phyloP scores from a whole-genome alignment of 92 coral and sea anemone species.

The Paragorgia papillata region DNA sequence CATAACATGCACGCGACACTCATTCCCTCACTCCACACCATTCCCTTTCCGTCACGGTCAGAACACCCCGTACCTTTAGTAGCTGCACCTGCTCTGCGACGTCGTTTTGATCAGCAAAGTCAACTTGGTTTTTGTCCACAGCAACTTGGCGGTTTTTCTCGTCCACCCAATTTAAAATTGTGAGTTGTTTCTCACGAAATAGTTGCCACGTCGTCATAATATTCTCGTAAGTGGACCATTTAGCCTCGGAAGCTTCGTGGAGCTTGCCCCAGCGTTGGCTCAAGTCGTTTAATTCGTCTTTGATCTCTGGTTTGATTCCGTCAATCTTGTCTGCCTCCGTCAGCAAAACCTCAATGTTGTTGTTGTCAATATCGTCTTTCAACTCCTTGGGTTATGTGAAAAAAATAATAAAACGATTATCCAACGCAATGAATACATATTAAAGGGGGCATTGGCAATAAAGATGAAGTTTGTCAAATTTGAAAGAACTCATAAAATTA shows the following conservation, averaged over 20 bases:
- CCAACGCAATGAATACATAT: neutral
- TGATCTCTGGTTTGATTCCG: conserved; percentile 61
- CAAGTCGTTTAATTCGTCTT: conserved; percentile 57
- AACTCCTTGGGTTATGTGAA: conserved; percentile 47
- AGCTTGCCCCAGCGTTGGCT: conserved; percentile 81
- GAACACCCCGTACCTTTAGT: conserved; percentile 55
- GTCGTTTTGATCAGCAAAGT: conserved; percentile 72
- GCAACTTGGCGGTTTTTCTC: conserved; percentile 61
- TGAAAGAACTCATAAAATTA: too few species aligned
- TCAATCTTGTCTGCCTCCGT: conserved; percentile 65
- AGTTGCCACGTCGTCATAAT: conserved; percentile 66
- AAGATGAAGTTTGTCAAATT: too few species aligned
- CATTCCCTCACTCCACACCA: too few species aligned
- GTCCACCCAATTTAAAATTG: conserved; percentile 64
- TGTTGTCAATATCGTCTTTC: conserved; percentile 66
- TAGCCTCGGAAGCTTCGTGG: conserved; percentile 74
- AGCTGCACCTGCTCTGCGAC: conserved; percentile 52
- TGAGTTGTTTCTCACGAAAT: conserved; percentile 61
- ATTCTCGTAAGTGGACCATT: conserved; percentile 54
- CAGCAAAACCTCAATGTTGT: conserved; percentile 72
- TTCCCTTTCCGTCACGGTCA: too few species aligned
- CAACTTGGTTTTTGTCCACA: conserved; percentile 51
- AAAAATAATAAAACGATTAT: neutral
- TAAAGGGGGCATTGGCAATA: too few species aligned
- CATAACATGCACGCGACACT: too few species aligned